phyloP scores from a whole-genome alignment of 1,140 invertebrate species.

The Pygmarrhopalites habei region DNA sequence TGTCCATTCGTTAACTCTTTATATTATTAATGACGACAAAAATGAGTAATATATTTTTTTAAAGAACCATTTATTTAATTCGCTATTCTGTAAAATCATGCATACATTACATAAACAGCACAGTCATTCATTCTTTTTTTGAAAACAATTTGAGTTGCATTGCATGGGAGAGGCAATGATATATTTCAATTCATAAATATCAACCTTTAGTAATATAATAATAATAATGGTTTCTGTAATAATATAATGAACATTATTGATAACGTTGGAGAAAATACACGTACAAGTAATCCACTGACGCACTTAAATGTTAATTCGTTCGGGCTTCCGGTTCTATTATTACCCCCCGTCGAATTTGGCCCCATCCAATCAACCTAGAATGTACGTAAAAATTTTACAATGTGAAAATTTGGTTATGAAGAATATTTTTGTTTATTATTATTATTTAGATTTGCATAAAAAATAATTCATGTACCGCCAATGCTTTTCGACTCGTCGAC shows the following conservation, averaged over 20 bases:
- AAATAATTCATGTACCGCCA: constrained; percentile 87
- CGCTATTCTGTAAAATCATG: background rate
- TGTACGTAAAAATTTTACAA: no score
- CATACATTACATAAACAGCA: background rate
- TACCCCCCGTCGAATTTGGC: constrained; percentile 84
- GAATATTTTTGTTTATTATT: background rate
- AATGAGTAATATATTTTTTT: no score
- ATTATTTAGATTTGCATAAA: background rate
- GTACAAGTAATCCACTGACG: no score
- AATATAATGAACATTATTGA: no score
- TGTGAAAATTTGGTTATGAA: background rate
- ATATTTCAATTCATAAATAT: no score
- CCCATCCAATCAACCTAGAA: constrained; percentile 94
- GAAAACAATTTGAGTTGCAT: no score
- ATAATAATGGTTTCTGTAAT: no score
- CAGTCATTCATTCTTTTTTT: background rate
- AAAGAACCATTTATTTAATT: background rate
- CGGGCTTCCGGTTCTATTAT: constrained; percentile 70
- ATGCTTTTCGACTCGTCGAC: constrained; percentile 96
- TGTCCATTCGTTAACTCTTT: no score
- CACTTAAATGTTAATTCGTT: constrained; percentile 24
- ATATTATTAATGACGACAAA: no score
- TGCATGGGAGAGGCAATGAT: no score
- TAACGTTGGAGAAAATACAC: no score
- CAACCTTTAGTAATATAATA: no score